These are phyloP conservation scores for Lutraria rhynchaena DNA, from an alignment of 1,140 invertebrate species.

Conservation along the genomic window DNA sequence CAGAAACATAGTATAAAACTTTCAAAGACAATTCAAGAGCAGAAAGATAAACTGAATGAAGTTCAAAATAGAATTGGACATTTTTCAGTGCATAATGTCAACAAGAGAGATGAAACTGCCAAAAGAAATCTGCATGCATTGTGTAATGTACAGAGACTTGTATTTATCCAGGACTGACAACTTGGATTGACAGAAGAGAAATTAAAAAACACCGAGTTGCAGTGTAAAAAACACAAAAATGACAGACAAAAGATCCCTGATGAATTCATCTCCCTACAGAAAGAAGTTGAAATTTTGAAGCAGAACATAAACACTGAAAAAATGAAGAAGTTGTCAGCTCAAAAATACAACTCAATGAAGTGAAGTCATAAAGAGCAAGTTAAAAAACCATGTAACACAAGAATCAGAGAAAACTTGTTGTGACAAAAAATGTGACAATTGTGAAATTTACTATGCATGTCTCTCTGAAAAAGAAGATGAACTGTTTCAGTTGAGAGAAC, in stretches of 20 bases:
- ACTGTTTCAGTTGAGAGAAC: neutral
- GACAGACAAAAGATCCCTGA: neutral
- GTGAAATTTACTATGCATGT: neutral
- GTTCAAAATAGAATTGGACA: conserved; percentile 21
- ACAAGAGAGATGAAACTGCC: conserved; percentile 33
- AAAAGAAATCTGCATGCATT: conserved; percentile 27
- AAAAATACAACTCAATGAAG: neutral
- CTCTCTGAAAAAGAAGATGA: neutral
- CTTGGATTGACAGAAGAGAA: neutral
- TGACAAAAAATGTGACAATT: conserved; percentile 7
- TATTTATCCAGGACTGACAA: neutral
- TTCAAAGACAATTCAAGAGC: neutral
- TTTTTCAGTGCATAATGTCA: conserved; percentile 52
- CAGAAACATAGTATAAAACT: too few relatives aligned
- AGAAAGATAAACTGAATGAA: neutral
- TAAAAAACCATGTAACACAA: conserved; percentile 2
- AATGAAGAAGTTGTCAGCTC: neutral
- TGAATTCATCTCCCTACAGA: neutral
- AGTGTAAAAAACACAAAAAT: neutral
- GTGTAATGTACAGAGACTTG: conserved; percentile 9
- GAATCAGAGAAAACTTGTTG: neutral
- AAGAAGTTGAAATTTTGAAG: neutral
- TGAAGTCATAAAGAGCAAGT: neutral
- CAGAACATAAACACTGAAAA: neutral
- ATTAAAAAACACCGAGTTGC: neutral